Base-by-base conservation (phyloP, 2,113 vertebrate species). In the Pleuronectes platessa region DNA sequence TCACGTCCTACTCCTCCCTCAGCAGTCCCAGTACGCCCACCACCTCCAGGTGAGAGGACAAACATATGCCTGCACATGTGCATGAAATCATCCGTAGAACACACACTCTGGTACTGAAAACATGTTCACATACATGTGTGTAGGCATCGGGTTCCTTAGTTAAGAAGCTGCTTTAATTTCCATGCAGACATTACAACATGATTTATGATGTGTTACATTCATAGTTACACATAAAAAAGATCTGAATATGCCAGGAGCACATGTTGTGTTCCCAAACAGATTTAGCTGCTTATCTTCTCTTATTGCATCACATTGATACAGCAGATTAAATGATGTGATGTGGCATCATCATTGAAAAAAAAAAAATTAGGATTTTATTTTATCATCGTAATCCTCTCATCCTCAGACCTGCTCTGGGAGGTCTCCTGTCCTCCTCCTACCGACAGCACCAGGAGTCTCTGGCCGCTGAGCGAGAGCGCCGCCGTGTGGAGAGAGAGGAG, bases 391-490 rank as follows among this genome's bases (percentile, higher is more conserved):
- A 12, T 18, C 0, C 42, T 42, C 20, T 37, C 5, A 21, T n/a
- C 84, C 69, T 37, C 85, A 98, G 97, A 89, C 93, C 96, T 35
- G 90, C 95, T 59, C 88, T 95, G 76, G 96, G 96, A 69, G 95
- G 97, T 76, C 96, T 99, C 20, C 93, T 99, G 71, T 97, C 96
- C 1, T 98, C 97, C 51, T 98, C 98, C 0, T 98, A 97, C 88
- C 93, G 96, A 27, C 98, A 99, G 84, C 98, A 99, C 86, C 97
- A 98, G 83, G 98, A 99, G 79, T 97, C 97, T 2, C 86, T 99
- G 94, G 96, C 98, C 9, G 96, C 96, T 3, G 97, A 99, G 91
- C 94, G 98, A 93, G 97, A 98, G 89, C 93, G 95, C 69, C 93
- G 98, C 35, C 95, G 97, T 2, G 93, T 96, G 75, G 97, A 99